phyloP scores from a whole-genome alignment of 2,797 vertebrate genomes.

The Notoglanidium macrostoma region DNA sequence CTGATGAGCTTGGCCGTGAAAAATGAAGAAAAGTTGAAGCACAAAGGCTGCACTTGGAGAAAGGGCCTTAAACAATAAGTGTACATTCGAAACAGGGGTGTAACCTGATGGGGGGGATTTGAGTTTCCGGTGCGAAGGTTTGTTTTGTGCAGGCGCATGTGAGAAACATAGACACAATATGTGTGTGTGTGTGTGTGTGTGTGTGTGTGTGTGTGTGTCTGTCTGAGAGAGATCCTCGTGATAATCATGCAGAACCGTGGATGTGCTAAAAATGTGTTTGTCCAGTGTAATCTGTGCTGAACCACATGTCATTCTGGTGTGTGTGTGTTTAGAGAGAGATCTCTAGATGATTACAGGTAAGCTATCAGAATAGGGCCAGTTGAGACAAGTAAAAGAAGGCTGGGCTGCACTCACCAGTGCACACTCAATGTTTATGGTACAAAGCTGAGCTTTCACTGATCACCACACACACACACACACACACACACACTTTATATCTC shows the following conservation, averaged over 20 bases:
- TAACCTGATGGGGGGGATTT: background rate
- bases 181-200: conserved; percentile 6
- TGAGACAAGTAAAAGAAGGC: conserved; percentile 80
- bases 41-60: conserved; percentile 62
- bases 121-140: conserved; percentile 15
- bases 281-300: conserved; percentile 5
- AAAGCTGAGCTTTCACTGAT: conserved; percentile 85
- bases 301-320: background rate
- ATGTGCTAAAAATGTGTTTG: background rate
- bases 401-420: conserved; percentile 63
- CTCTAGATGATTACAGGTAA: conserved; percentile 87
- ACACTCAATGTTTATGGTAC: conserved; percentile 71
- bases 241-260: background rate
- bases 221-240: background rate
- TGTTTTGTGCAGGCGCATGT: conserved; percentile 31
- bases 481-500: background rate
- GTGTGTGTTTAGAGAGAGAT: conserved; percentile 65
- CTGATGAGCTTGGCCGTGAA: conserved; percentile 57
- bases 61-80: conserved; percentile 64
- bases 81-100: conserved; percentile 66
- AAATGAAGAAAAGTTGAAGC: conserved; percentile 53
- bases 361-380: conserved; percentile 83
- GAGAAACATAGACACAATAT: background rate
- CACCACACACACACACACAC: conserved; percentile 39
- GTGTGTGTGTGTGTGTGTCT: conserved; percentile 10